Base-by-base conservation (phyloP, 2,888 invertebrate genomes). In the Trissolcus japonicus region DNA sequence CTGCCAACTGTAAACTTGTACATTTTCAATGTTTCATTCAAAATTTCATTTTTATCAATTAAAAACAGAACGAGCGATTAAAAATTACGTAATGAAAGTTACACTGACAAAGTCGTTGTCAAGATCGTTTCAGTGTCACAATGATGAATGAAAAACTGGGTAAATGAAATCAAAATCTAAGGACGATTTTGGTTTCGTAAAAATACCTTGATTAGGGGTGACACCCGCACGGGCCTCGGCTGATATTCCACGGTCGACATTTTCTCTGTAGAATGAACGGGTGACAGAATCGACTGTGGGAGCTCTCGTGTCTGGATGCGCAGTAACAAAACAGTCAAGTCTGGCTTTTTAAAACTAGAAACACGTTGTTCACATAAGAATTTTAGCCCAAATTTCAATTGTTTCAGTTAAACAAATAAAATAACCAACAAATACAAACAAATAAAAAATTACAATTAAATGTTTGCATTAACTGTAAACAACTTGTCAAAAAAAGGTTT, bases 191-290 rank as follows among this genome's bases (percentile, higher is more conserved):
- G 0, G 46, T 61, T 6, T 19, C n/a, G 48, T 57, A 19, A 80
- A 88, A 83, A 90, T 91, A 94, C 95, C 92, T 94, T 94, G 87
- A 96, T 96, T 68, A 95, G 89, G 61, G 96, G 95, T 60, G 95
- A 95, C 80, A 96, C 95, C 86, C 93, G 92, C 79, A 95, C 93
- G 82, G 96, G 95, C 84, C 83, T 83, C 7, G 87, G 86, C 65
- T 82, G 83, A 43, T 85, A 79, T 69, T 85, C 86, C 35, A 79
- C 82, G 53, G 86, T 71, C 84, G 88, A 88, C 88, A 88, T 88
- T 84, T 87, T 87, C 54, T 14, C 7, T 46, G 14, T 16, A 16
- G 46, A 16, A 17, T 19, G 16, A 46, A 46, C 46, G 46, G 46
- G 2, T 16, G 14, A 46, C 14, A 16, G 46, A n/a, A 46, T 16